A percentile compares a stretch with the other conserved stretches of the same genome.
Conservation (phyloP, 2,888 invertebrate species). For the Clunio marinus region DNA sequence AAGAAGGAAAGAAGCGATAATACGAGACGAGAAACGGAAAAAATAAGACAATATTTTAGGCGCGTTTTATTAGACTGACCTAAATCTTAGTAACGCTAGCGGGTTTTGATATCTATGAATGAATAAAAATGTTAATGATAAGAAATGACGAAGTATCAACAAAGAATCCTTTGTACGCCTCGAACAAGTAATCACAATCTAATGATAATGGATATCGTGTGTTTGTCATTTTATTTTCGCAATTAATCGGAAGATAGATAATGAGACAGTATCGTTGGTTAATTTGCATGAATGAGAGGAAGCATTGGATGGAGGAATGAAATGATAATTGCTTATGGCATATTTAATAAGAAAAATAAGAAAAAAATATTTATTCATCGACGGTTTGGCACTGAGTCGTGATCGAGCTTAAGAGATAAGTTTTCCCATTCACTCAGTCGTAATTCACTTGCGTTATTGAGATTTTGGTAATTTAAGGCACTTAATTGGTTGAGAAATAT, state of each 20-base stretch:
- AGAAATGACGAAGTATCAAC: slow-evolving; percentile 15
- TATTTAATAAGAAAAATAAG: background rate
- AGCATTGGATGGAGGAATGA: background rate
- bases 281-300: background rate
- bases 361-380: background rate
- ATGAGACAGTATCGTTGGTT: slow-evolving; percentile 5
- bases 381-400: background rate
- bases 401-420: too few species aligned
- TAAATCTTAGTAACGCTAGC: slow-evolving; percentile 25
- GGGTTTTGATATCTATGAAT: background rate
- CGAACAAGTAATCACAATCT: background rate
- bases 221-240: slow-evolving; percentile 18
- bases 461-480: too few species aligned
- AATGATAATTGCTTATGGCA: slow-evolving; percentile 9
- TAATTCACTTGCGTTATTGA: too few species aligned
- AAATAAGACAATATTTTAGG: slow-evolving; percentile 32
- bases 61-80: slow-evolving; percentile 25
- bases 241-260: slow-evolving; percentile 4
- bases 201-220: slow-evolving; percentile 28
- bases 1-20: background rate
- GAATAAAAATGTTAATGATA: slow-evolving; percentile 17
- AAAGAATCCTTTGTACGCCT: background rate
- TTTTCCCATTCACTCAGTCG: too few species aligned
- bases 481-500: too few species aligned
- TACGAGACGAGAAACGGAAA: slow-evolving; percentile 3